phyloP scores from a whole-genome alignment of 1,140 invertebrate species.

The Listronotus bonariensis region DNA sequence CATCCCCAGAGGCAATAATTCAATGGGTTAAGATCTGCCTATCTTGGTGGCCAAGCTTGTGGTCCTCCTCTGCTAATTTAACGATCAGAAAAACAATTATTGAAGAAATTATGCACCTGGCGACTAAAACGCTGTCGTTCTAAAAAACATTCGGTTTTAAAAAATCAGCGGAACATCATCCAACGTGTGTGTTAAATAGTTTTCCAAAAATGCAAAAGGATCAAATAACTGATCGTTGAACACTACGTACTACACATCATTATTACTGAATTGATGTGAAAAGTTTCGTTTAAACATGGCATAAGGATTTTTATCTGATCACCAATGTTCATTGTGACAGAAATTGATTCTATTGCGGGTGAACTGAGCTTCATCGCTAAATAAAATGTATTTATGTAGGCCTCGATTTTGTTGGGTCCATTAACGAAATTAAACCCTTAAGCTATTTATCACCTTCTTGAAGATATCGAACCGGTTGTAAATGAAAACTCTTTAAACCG shows the following conservation, averaged over 20 bases:
- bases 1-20: constrained; percentile 7
- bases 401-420: constrained; percentile 18
- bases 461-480: too few species aligned
- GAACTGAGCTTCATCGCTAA: constrained; percentile 9
- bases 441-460: constrained; percentile 11
- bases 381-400: constrained; percentile 14
- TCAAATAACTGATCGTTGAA: constrained; percentile 10
- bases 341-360: constrained; percentile 5
- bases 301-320: constrained; percentile 24
- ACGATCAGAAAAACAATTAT: constrained; percentile 3
- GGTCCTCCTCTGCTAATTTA: constrained; percentile 20
- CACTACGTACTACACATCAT: constrained; percentile 14
- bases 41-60: constrained; percentile 11
- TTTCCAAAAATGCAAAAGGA: constrained; percentile 16
- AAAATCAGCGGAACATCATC: constrained; percentile 26
- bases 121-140: constrained; percentile 14
- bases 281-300: constrained; percentile 12
- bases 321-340: constrained; percentile 20
- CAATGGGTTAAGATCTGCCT: background rate
- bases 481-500: too few species aligned
- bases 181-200: constrained; percentile 5
- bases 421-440: constrained; percentile 14
- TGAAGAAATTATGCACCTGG: background rate
- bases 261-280: constrained; percentile 10
- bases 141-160: constrained; percentile 17